Evolutionary conservation across 2,113 vertebrate species (phyloP), one percentile per base, ranked within the genome.

Genomic region (Chlorodrepanis virens): DNA sequence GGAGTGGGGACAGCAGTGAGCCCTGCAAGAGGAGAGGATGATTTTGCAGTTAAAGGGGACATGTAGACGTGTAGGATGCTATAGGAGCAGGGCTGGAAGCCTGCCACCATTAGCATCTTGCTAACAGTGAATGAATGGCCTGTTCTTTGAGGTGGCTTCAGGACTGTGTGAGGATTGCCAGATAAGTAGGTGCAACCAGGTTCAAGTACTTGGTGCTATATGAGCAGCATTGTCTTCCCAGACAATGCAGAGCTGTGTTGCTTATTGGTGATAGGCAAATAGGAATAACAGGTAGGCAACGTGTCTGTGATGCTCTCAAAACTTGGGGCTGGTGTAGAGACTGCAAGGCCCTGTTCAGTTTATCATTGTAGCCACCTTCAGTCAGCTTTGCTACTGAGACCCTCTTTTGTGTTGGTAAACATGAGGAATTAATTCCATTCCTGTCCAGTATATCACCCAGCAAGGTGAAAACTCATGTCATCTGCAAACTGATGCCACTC

Each of bases 401-500:
- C 40, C 11, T 80, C 12, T 63, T 87, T 57, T 28, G 16, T 63
- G 25, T 61, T 61, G 22, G 29, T 70, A 70, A 86, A 71, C 40
- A 29, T 2, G 6, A 84, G 44, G 64, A 81, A 54, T 75, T 20
- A 40, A 71, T 72, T n/a, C 16, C 3, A 1, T 68, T 91, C 17
- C 64, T 45, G 6, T 39, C 37, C 57, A 49, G 10, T 50, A 29
- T 57, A 39, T 59, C 72, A 85, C 12, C 29, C 56, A 60, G 33
- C 24, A 47, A 85, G 59, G 17, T 69, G 9, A 54, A 90, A 93
- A 68, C 60, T 61, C 35, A 35, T 45, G 28, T 53, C 1, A 0
- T 40, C 45, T 57, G 28, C 0, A 0, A 56, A 53, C 17, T 75
- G 74, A 60, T 75, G 33, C 0, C 2, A 5, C 47, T 75, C 22